Evolutionary conservation across 1,140 invertebrate species (phyloP).

Genomic region (Tetraneura akinire): DNA sequence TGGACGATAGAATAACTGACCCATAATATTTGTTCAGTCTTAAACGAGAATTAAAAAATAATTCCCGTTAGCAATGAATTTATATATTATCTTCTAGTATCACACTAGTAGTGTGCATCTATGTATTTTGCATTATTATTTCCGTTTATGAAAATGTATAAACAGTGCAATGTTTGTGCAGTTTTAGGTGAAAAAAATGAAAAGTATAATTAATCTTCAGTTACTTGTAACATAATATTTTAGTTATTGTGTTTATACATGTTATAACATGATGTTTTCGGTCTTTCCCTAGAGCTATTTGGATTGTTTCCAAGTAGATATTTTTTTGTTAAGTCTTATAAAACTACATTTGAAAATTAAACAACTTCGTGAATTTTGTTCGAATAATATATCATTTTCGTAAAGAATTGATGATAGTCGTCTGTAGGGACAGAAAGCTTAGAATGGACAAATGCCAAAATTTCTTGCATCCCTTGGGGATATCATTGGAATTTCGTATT

Average conservation of each 20-base stretch:
- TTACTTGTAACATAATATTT: neutral
- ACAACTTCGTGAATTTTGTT: neutral
- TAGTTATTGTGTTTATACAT: neutral
- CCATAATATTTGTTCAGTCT: no score
- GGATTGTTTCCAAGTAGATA: neutral
- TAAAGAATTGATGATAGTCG: neutral
- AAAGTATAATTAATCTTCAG: no score
- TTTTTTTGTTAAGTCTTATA: slow-evolving; percentile 16
- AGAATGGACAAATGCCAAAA: slow-evolving; percentile 14
- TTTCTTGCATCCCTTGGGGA: neutral
- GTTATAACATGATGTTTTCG: neutral
- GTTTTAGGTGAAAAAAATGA: neutral
- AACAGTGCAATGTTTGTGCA: neutral
- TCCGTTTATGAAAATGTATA: neutral
- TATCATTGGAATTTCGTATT: neutral
- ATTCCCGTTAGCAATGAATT: no score
- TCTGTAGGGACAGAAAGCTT: neutral
- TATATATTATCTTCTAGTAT: neutral
- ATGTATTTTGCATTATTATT: slow-evolving; percentile 2
- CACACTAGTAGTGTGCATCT: no score
- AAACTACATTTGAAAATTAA: neutral
- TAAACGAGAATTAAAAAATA: neutral
- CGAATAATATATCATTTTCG: slow-evolving; percentile 17
- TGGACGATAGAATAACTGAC: no score
- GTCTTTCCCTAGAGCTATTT: neutral